Evolutionary conservation across 1,140 invertebrate genomes (phyloP).

Genomic region (Melipona quadrifasciata): DNA sequence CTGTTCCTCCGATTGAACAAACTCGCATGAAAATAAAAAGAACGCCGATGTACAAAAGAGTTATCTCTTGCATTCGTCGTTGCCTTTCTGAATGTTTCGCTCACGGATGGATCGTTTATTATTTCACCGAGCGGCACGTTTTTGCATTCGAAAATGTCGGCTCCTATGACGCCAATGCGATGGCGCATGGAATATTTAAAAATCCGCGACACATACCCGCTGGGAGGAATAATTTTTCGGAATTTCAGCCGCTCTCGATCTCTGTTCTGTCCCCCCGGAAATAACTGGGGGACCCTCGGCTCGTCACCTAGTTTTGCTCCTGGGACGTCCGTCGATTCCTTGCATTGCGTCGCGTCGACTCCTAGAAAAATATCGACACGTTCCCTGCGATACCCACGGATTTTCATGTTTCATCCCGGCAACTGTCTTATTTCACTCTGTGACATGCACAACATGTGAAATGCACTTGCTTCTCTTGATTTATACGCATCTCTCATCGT

Average conservation of each 20-base stretch:
- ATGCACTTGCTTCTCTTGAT: neutral
- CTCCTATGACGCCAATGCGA: neutral
- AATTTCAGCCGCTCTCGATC: neutral
- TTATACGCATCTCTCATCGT: neutral
- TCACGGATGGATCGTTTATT: slow-evolving; percentile 51
- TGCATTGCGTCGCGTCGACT: neutral
- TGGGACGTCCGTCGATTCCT: neutral
- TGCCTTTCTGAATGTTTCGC: slow-evolving; percentile 51
- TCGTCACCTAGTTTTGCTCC: neutral
- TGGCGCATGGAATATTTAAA: slow-evolving; percentile 35
- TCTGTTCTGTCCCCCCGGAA: neutral
- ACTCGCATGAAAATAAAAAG: no score
- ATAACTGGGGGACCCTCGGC: slow-evolving; percentile 3
- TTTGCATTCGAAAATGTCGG: neutral
- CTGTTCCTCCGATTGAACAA: no score
- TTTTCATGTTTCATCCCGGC: neutral
- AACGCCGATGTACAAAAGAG: no score
- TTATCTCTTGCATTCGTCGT: neutral
- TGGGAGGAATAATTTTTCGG: slow-evolving; percentile 28
- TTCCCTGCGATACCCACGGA: neutral
- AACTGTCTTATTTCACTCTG: neutral
- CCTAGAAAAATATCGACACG: neutral
- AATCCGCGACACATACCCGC: neutral
- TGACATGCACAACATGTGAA: neutral
- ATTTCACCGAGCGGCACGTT: neutral